Percentiles rank a stretch among this genome's conserved stretches.
These are phyloP conservation scores for Luscinia luscinia DNA, from an alignment of 2,797 vertebrate species.

Conservation along the genomic window DNA sequence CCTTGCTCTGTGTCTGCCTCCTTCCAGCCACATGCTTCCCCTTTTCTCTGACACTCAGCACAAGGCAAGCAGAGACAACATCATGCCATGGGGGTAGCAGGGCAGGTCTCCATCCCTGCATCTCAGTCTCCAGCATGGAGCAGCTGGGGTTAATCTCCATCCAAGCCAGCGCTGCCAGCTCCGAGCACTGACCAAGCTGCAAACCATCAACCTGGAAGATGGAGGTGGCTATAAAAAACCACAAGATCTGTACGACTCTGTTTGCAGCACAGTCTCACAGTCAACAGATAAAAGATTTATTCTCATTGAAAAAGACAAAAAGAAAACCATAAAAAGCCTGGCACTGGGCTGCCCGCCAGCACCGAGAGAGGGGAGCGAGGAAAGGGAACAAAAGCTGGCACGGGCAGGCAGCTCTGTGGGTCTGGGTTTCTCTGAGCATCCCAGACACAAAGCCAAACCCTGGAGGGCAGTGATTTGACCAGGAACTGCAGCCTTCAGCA, in stretches of 20 bases:
- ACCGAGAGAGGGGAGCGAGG: not conserved
- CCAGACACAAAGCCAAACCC: not conserved
- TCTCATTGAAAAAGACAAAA: slow-evolving; percentile 40
- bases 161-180: not conserved
- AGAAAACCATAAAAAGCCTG: slow-evolving; percentile 22
- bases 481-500: not conserved
- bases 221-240: not conserved
- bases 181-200: not conserved
- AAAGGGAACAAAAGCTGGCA: not conserved
- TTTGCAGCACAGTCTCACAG: slow-evolving; percentile 14
- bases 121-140: not conserved
- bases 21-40: not conserved
- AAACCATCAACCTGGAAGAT: not conserved
- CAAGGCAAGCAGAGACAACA: not conserved
- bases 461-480: fast-evolving
- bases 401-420: not conserved
- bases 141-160: not conserved
- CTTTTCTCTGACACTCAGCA: not conserved
- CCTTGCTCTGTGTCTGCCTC: not conserved
- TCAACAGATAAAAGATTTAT: slow-evolving; percentile 46
- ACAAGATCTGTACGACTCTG: not conserved
- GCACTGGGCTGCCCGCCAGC: not conserved
- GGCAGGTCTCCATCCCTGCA: not conserved
- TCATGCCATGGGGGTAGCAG: not conserved
- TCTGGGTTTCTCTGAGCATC: not conserved